Percentiles rank a stretch among this genome's conserved stretches.
Evolutionary conservation across 1,140 invertebrate genomes (phyloP).

Genomic region (Trichonephila clavipes): DNA sequence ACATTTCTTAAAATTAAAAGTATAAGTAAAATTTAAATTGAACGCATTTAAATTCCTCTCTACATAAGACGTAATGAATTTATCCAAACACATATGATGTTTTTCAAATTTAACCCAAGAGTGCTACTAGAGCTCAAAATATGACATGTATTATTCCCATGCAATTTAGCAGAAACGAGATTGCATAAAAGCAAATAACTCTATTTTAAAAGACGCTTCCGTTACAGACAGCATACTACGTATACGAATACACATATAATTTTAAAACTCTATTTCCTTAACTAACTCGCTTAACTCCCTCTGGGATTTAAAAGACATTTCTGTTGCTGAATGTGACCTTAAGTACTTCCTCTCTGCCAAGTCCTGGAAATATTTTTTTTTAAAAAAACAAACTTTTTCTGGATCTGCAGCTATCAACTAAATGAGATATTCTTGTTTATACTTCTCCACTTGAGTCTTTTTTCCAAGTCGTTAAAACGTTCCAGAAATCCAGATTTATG

Average conservation of each 20-base stretch:
- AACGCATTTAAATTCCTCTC: too few relatives aligned
- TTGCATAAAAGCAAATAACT: not conserved
- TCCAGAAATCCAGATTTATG: slow-evolving; percentile 32
- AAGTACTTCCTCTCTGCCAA: not conserved
- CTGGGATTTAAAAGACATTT: not conserved
- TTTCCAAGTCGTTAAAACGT: slow-evolving; percentile 17
- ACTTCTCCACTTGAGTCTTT: not conserved
- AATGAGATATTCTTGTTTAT: slow-evolving; percentile 35
- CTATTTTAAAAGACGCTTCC: not conserved
- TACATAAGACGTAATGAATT: not conserved
- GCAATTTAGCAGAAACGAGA: not conserved
- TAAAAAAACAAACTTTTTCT: not conserved
- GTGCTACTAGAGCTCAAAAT: not conserved
- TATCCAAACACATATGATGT: not conserved
- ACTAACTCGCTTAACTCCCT: not conserved
- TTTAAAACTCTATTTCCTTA: not conserved
- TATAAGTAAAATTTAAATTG: too few relatives aligned
- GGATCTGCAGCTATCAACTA: slow-evolving; percentile 3
- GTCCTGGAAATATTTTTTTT: not conserved
- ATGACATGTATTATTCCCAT: not conserved
- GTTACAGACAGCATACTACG: not conserved
- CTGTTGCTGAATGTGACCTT: not conserved
- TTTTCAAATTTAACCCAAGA: not conserved
- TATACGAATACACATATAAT: not conserved
- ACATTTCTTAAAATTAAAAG: too few relatives aligned